Evolutionary conservation across 2,797 vertebrate genomes (phyloP), one percentile per base, ranked within the genome.

Genomic region (Pangasius krempfi): DNA sequence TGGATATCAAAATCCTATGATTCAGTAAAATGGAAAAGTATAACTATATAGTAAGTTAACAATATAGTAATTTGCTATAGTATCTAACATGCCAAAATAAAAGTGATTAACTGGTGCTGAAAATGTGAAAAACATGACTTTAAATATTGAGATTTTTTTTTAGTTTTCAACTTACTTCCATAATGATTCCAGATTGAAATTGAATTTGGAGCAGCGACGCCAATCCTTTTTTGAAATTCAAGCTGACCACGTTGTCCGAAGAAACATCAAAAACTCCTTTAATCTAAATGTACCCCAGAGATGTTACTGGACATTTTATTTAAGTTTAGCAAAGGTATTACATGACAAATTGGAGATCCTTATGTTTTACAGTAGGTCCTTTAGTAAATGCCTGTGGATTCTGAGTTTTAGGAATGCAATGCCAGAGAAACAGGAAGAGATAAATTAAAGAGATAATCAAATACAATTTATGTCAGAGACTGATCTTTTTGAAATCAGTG

Each of bases 191-290:
- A 89, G 81, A 87, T 22, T 66, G 18, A 87, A 40, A 6, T 37
- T 89, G 89, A 50, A 89, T 80, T 66, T 89, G 89, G 22, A 89
- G 40, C 62, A 89, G 62, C 44, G 37, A 72, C 2, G 52, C 86
- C 27, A 89, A 27, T 25, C 89, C 89, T 89, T 72, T 87, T 72
- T 89, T 89, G 73, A 89, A 89, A 80, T 89, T 87, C 64, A 89
- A 68, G 33, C 86, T 85, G 18, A 50, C 54, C 13, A 54, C 81
- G 81, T 85, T 87, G 52, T 89, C 75, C 25, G n/a, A 62, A 4
- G 89, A 80, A 78, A 52, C 78, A 40, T 87, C 86, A 72, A 87
- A 85, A 40, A 89, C 52, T 40, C 73, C 89, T 89, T 87, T 33
- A 85, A 89, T 85, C 89, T 89, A 80, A 72, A 89, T 62, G 47